Percentiles rank a stretch among this genome's conserved stretches.
Evolutionary conservation across 2,888 invertebrate genomes (phyloP).

Genomic region (Fragum whitleyi): DNA sequence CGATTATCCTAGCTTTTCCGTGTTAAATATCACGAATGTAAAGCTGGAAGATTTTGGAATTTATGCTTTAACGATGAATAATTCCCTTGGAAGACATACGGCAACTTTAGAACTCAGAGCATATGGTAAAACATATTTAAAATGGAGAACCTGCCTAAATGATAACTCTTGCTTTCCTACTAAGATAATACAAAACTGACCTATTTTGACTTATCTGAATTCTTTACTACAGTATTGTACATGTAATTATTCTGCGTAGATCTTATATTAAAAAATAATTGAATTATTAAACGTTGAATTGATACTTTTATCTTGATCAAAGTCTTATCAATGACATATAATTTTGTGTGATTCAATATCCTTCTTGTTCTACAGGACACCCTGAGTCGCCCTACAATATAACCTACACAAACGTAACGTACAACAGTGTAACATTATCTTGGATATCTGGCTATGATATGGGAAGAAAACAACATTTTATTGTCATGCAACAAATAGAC

Average conservation of each 20-base stretch:
- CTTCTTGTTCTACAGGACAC: conserved; percentile 16
- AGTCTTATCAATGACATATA: too few relatives aligned
- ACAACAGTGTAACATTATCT: conserved; percentile 38
- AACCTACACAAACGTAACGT: conserved; percentile 30
- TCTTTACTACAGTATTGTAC: too few relatives aligned
- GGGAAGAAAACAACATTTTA: conserved; percentile 48
- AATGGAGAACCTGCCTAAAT: too few relatives aligned
- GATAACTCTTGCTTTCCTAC: not conserved
- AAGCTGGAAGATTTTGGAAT: conserved; percentile 42
- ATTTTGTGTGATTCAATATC: too few relatives aligned
- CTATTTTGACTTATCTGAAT: too few relatives aligned
- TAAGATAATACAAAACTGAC: too few relatives aligned
- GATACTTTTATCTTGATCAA: too few relatives aligned
- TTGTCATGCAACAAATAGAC: conserved; percentile 33
- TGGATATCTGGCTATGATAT: conserved; percentile 37
- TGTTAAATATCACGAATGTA: conserved; percentile 12
- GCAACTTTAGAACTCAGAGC: conserved; percentile 36
- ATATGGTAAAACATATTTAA: conserved; percentile 39
- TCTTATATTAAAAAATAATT: too few relatives aligned
- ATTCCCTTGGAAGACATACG: conserved; percentile 30
- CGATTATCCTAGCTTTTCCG: not conserved
- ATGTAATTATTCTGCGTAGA: too few relatives aligned
- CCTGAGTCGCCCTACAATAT: conserved; percentile 41
- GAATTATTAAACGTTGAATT: too few relatives aligned
- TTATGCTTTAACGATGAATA: conserved; percentile 53